phyloP scores from a whole-genome alignment of 2,113 vertebrate species.

The Tychaedon coryphoeus region DNA sequence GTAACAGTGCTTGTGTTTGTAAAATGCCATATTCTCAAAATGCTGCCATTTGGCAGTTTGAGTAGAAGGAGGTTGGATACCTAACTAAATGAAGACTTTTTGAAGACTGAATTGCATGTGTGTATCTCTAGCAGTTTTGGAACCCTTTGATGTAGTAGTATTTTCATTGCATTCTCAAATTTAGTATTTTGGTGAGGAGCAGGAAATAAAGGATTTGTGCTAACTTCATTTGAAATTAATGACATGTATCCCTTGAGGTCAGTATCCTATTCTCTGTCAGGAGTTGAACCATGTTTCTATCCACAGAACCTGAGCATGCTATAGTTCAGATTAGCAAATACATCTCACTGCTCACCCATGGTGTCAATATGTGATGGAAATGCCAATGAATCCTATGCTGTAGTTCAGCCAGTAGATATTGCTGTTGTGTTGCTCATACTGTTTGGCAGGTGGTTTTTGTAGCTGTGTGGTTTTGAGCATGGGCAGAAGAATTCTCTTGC shows the following conservation, averaged over 20 bases:
- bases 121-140: not conserved
- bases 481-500: not conserved
- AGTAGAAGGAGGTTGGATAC: not conserved
- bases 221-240: not conserved
- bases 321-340: not conserved
- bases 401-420: not conserved
- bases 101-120: not conserved
- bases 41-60: not conserved
- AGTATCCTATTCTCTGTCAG: not conserved
- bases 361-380: not conserved
- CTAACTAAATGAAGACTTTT: not conserved
- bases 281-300: not conserved
- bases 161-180: not conserved
- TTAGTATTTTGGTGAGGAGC: accelerated
- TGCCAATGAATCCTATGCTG: not conserved
- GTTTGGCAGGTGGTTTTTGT: not conserved
- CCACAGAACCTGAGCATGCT: not conserved
- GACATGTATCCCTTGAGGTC: not conserved
- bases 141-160: not conserved
- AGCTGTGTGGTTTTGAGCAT: not conserved
- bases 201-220: not conserved
- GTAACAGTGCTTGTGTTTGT: not conserved
- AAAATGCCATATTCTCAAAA: not conserved
- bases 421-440: not conserved
- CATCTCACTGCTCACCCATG: not conserved